Evolutionary conservation across 2,113 vertebrate genomes (phyloP).

Genomic region (Paraplagusia blochii): DNA sequence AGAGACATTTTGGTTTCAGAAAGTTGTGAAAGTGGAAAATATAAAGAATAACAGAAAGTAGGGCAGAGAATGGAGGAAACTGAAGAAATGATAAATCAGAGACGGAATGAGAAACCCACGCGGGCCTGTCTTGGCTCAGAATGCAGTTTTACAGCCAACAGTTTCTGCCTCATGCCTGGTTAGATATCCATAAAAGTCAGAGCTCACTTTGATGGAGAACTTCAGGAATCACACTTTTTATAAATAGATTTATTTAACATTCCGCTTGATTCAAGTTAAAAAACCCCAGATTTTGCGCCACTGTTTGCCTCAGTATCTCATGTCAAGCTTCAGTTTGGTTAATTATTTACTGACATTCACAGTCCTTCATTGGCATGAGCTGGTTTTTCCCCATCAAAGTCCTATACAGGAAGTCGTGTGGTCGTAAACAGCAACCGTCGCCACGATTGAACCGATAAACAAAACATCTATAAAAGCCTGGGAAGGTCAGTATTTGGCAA

Average conservation of each 20-base stretch:
- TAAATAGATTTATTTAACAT: too few relatives aligned
- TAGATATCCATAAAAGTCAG: conserved; percentile 37
- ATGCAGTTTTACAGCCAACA: conserved; percentile 38
- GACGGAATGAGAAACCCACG: conserved; percentile 32
- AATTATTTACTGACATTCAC: background rate
- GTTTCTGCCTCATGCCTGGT: conserved; percentile 25
- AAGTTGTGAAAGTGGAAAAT: conserved; percentile 1
- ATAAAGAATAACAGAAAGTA: background rate
- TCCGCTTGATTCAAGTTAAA: too few relatives aligned
- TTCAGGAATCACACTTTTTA: too few relatives aligned
- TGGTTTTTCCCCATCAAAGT: conserved; percentile 2
- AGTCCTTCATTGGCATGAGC: background rate
- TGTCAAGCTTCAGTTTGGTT: background rate
- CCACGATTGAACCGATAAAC: conserved; percentile 23
- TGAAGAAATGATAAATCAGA: conserved; percentile 22
- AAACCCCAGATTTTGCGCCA: too few relatives aligned
- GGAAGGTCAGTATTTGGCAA: background rate
- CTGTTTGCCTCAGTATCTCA: background rate
- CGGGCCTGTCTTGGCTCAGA: conserved; percentile 15
- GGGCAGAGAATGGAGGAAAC: conserved; percentile 8
- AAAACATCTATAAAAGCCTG: background rate
- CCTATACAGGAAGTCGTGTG: conserved; percentile 6
- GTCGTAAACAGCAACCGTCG: conserved; percentile 27
- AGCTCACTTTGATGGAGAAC: conserved; percentile 3
- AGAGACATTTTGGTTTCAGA: background rate